phyloP scores from a whole-genome alignment of 2,797 vertebrate species.

The Melanotaenia trifasciata region DNA sequence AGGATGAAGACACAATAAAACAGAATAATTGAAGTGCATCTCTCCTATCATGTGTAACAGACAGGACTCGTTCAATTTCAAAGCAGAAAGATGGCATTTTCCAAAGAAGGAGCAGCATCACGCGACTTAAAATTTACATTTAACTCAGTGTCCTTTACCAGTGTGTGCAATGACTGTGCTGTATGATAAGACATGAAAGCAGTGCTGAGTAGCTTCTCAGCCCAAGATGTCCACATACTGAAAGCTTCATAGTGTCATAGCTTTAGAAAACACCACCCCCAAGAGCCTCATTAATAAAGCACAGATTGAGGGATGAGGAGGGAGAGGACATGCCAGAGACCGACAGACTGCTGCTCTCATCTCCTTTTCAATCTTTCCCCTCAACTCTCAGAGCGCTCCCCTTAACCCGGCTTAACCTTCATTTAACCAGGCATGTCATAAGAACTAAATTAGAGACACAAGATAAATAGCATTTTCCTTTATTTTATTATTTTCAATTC shows the following conservation, averaged over 20 bases:
- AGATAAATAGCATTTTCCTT: not conserved
- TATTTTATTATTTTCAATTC: not conserved
- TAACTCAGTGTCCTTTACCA: not conserved
- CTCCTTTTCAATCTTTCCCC: constrained; percentile 13
- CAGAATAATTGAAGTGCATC: too few relatives aligned
- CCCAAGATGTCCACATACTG: constrained; percentile 7
- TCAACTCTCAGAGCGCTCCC: not conserved
- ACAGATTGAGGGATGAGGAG: constrained; percentile 57
- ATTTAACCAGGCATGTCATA: too few relatives aligned
- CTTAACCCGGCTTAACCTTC: too few relatives aligned
- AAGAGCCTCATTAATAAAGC: constrained; percentile 57
- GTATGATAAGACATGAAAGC: not conserved
- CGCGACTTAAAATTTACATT: too few relatives aligned
- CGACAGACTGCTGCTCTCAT: constrained; percentile 26
- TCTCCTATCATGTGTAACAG: too few relatives aligned
- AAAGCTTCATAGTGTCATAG: constrained; percentile 7
- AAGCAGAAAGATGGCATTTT: too few relatives aligned
- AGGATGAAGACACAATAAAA: too few relatives aligned
- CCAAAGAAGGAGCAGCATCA: too few relatives aligned
- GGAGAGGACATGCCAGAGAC: constrained; percentile 10
- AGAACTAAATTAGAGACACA: too few relatives aligned
- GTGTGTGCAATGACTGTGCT: not conserved
- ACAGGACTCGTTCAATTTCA: too few relatives aligned
- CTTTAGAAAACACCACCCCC: constrained; percentile 4
- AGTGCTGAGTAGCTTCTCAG: not conserved